Percentiles rank a stretch among this genome's conserved stretches.
phyloP scores from a whole-genome alignment of 1,140 invertebrate species.

The Zelostemma sp. region DNA sequence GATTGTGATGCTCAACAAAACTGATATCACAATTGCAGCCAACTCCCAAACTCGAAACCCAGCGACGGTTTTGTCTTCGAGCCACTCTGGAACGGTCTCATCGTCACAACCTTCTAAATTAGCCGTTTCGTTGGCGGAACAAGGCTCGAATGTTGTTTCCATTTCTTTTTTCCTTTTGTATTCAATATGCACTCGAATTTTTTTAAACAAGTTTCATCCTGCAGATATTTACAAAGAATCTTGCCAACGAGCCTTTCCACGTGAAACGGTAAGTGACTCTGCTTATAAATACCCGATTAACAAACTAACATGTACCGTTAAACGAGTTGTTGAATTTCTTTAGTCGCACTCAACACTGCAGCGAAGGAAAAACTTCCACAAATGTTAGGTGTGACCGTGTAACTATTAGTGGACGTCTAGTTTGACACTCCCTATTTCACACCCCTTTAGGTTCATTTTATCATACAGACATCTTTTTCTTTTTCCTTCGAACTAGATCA shows the following conservation, averaged over 20 bases:
- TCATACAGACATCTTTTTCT: constrained; percentile 8
- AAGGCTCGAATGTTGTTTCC: no score
- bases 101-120: not conserved
- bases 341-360: no score
- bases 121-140: no score
- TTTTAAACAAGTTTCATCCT: constrained; percentile 84
- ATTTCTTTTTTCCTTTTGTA: no score
- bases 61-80: constrained; percentile 56
- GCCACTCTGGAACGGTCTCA: constrained; percentile 53
- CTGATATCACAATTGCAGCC: constrained; percentile 61
- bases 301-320: no score
- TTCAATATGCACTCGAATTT: constrained; percentile 43
- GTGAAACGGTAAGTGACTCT: no score
- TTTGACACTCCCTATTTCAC: constrained; percentile 29
- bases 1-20: constrained; percentile 71
- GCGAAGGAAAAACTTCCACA: constrained; percentile 23
- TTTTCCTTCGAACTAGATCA: constrained; percentile 8
- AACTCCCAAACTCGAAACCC: constrained; percentile 66
- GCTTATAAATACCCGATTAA: no score
- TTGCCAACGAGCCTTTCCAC: no score
- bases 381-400: constrained; percentile 29
- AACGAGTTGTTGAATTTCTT: not conserved
- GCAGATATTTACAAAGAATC: no score
- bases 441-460: constrained; percentile 20
- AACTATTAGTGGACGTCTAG: constrained; percentile 32